A percentile compares a stretch with the other conserved stretches of the same genome.
Conservation (phyloP, 2,888 invertebrate genomes). For the Hemaris fuciformis region DNA sequence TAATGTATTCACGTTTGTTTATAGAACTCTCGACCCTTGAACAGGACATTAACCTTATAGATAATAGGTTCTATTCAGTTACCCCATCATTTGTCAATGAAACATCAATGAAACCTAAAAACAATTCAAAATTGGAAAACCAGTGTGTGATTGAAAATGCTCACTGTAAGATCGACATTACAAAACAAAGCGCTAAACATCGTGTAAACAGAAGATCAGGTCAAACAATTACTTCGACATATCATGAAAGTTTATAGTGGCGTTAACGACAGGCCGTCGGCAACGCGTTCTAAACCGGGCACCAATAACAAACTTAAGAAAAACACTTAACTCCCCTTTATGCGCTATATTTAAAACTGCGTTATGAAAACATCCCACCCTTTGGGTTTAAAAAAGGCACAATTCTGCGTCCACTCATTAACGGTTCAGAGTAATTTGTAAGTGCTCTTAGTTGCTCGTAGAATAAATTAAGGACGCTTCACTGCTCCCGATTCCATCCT, state of each 20-base stretch:
- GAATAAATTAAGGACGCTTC: not conserved
- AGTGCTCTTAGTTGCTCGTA: conserved; percentile 12
- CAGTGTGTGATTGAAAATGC: not conserved
- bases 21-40: too few relatives aligned
- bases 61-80: too few relatives aligned
- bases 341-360: conserved; percentile 56
- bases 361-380: conserved; percentile 60
- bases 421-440: conserved; percentile 20
- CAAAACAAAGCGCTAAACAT: not conserved
- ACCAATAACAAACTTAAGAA: conserved; percentile 42
- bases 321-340: conserved; percentile 57
- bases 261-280: conserved; percentile 22
- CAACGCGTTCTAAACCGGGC: conserved; percentile 27
- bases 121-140: too few relatives aligned
- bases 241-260: conserved; percentile 34
- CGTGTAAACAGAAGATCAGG: not conserved
- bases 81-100: too few relatives aligned
- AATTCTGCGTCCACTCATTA: conserved; percentile 29
- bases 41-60: too few relatives aligned
- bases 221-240: conserved; percentile 23
- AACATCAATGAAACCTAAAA: too few relatives aligned
- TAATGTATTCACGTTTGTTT: too few relatives aligned
- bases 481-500: not conserved
- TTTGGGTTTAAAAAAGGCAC: conserved; percentile 43
- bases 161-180: not conserved